These are phyloP conservation scores for Phrynosoma blainvillii DNA, from an alignment of 2,113 vertebrate genomes.

Conservation along the genomic window DNA sequence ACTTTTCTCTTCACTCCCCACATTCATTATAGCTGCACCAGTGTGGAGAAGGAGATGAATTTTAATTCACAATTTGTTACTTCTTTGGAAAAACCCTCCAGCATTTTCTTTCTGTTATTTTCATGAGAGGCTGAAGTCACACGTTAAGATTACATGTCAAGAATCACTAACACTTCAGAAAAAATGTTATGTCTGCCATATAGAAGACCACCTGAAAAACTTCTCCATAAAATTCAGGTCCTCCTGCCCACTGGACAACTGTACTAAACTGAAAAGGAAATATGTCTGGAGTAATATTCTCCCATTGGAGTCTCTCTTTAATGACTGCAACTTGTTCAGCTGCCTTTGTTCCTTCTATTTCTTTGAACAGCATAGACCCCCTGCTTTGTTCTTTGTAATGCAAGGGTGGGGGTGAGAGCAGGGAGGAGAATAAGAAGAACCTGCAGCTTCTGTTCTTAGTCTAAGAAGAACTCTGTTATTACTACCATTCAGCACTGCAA, in stretches of 20 bases:
- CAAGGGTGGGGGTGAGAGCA: background rate
- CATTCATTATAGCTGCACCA: background rate
- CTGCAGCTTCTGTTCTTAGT: background rate
- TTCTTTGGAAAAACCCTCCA: background rate
- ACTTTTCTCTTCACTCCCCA: background rate
- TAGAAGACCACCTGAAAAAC: background rate
- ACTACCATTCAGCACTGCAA: constrained; percentile 2
- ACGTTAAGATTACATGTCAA: background rate
- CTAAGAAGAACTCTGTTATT: background rate
- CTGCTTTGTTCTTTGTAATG: background rate
- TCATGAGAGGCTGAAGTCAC: background rate
- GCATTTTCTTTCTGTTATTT: background rate
- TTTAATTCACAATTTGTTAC: background rate
- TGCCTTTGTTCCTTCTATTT: background rate
- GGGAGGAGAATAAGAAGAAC: background rate
- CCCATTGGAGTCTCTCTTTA: background rate
- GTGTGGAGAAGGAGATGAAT: background rate
- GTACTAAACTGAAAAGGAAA: background rate
- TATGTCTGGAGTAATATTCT: background rate
- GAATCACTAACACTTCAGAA: background rate
- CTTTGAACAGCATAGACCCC: background rate
- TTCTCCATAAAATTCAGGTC: background rate
- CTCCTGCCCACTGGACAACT: background rate
- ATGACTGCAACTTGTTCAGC: background rate
- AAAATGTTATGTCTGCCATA: background rate